These are phyloP conservation scores for Chironomus tentans DNA, from an alignment of 2,888 invertebrate species.

Conservation along the genomic window DNA sequence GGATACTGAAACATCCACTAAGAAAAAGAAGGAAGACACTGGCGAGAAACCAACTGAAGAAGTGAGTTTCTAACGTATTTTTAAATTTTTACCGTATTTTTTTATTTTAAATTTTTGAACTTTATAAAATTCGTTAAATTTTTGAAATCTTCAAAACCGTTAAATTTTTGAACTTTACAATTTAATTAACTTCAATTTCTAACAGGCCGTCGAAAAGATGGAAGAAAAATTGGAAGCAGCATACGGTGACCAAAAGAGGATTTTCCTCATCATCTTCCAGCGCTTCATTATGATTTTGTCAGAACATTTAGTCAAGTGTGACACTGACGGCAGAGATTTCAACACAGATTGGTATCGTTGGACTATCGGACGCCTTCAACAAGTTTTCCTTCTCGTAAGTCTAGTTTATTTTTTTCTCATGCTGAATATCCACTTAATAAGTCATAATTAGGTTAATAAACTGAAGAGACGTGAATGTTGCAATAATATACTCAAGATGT, in stretches of 20 bases:
- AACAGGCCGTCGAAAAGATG: slow-evolving; percentile 83
- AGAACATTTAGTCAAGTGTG: slow-evolving; percentile 87
- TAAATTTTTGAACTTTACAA: not conserved
- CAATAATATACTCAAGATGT: too few relatives aligned
- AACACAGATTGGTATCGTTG: slow-evolving; percentile 94
- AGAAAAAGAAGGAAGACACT: slow-evolving; percentile 40
- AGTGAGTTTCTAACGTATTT: slow-evolving; percentile 36
- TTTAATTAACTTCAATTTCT: not conserved
- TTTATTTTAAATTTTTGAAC: not conserved
- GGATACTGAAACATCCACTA: slow-evolving; percentile 54
- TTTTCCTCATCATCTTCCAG: slow-evolving; percentile 95
- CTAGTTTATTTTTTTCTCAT: not conserved
- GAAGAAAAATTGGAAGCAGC: slow-evolving; percentile 90
- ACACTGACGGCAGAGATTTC: slow-evolving; percentile 86
- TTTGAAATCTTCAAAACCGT: not conserved
- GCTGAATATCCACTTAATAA: not conserved
- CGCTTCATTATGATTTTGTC: slow-evolving; percentile 96
- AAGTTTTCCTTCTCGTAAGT: slow-evolving; percentile 85
- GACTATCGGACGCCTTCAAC: slow-evolving; percentile 88
- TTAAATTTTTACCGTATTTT: not conserved
- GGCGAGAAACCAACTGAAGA: slow-evolving; percentile 54
- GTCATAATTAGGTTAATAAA: too few relatives aligned
- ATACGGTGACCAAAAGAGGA: slow-evolving; percentile 92
- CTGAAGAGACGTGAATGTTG: too few relatives aligned
- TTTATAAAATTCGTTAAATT: not conserved